A percentile compares a stretch with the other conserved stretches of the same genome.
phyloP scores from a whole-genome alignment of 2,113 vertebrate genomes.

The Maccullochella peelii region DNA sequence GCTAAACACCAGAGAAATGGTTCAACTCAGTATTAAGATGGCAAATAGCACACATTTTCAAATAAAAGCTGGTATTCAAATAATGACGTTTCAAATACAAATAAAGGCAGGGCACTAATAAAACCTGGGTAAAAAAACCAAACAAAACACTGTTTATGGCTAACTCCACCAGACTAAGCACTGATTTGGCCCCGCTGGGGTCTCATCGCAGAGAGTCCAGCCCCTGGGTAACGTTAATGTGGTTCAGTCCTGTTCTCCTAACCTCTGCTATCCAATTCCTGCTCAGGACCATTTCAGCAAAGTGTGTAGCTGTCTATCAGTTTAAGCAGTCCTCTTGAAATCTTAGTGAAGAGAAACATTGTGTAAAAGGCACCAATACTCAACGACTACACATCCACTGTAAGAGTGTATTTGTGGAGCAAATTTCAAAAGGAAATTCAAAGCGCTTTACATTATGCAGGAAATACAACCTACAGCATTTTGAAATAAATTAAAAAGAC shows the following conservation, averaged over 20 bases:
- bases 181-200: constrained; percentile 38
- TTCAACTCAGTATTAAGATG: neutral
- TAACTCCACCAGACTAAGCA: neutral
- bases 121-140: neutral
- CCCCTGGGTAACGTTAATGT: constrained; percentile 48
- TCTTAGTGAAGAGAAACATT: neutral
- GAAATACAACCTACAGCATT: no score
- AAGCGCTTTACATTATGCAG: neutral
- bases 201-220: neutral
- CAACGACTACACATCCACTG: neutral
- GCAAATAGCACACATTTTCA: no score
- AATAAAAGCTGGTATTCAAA: neutral
- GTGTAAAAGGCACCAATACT: no score
- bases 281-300: neutral
- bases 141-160: no score
- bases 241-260: constrained; percentile 27
- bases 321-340: neutral
- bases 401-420: neutral
- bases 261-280: constrained; percentile 33
- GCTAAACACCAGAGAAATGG: neutral
- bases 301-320: neutral
- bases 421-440: neutral
- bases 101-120: neutral
- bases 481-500: neutral
- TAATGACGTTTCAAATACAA: neutral